Conservation (phyloP, 1,140 invertebrate species). For the Wasmannia auropunctata region DNA sequence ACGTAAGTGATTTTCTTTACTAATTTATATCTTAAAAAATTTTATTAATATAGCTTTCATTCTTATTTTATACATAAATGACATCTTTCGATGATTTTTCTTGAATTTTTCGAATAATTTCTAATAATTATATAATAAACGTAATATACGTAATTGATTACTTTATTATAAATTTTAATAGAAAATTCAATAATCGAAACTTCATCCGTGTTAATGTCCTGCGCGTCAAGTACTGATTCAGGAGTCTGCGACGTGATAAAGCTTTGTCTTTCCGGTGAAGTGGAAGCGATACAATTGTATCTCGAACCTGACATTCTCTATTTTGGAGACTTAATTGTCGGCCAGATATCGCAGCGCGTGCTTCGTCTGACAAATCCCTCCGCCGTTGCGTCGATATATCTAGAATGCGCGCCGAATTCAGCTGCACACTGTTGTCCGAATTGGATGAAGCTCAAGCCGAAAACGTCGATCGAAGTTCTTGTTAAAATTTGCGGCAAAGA, state of each 20-base stretch:
- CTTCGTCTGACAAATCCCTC: conserved; percentile 72
- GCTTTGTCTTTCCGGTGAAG: conserved; percentile 72
- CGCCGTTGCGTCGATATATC: conserved; percentile 46
- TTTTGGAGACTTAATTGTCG: conserved; percentile 64
- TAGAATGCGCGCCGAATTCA: conserved; percentile 57
- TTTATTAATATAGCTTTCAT: background rate
- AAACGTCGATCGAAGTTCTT: conserved; percentile 66
- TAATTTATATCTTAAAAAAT: background rate
- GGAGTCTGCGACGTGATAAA: conserved; percentile 52
- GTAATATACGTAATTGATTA: background rate
- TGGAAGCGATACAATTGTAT: conserved; percentile 61
- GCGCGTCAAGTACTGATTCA: background rate
- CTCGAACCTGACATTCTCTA: conserved; percentile 69
- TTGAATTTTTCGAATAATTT: background rate
- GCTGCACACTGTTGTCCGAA: conserved; percentile 63
- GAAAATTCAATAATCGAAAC: background rate
- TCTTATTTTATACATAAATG: background rate
- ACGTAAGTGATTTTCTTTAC: background rate
- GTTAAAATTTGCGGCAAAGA: conserved; percentile 65
- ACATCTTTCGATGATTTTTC: background rate
- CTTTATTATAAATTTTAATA: background rate
- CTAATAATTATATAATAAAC: background rate
- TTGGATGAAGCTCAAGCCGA: conserved; percentile 50
- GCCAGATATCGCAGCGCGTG: conserved; percentile 55
- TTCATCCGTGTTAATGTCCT: background rate